Conservation (phyloP, 2,797 vertebrate genomes). For the Pseudochirops cupreus region DNA sequence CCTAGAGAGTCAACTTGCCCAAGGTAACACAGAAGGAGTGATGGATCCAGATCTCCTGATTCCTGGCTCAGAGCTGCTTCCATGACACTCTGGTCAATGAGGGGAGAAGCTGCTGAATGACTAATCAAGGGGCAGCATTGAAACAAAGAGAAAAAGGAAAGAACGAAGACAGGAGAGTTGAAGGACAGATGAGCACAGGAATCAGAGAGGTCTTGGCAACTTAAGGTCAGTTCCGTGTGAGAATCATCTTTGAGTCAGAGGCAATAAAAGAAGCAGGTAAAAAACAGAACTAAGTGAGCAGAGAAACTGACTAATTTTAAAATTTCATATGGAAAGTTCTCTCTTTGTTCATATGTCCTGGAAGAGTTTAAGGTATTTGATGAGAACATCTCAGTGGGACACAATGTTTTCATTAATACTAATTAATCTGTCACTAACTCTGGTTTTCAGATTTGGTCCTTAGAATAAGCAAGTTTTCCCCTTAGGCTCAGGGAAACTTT, state of each 20-base stretch:
- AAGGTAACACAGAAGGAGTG: background rate
- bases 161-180: fast-evolving
- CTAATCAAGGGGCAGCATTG: background rate
- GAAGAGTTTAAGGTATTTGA: background rate
- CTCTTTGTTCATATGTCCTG: background rate
- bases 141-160: background rate
- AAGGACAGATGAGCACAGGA: background rate
- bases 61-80: background rate
- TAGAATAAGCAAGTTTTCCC: background rate
- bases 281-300: too few species aligned
- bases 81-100: background rate
- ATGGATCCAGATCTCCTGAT: background rate
- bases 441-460: background rate
- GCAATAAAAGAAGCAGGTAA: background rate
- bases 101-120: background rate
- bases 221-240: background rate
- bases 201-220: background rate
- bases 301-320: background rate
- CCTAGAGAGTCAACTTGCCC: background rate
- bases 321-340: too few species aligned
- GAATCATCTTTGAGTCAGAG: background rate
- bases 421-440: background rate
- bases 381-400: background rate
- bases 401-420: background rate
- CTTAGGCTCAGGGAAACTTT: background rate